Base-by-base conservation (phyloP, 2,113 vertebrate genomes). In the Triplophysa siluroides region DNA sequence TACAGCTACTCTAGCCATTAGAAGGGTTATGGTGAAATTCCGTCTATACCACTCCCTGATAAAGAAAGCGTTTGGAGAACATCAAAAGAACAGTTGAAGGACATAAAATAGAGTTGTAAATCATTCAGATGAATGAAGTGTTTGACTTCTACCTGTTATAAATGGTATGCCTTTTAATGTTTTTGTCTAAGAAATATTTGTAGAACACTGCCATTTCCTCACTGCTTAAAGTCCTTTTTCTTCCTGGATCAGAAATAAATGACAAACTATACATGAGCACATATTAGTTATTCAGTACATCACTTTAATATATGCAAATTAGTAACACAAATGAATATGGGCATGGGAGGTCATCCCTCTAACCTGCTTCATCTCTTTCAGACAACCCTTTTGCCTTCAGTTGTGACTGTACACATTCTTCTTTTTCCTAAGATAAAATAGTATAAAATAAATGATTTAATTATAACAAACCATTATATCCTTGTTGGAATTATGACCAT, bases 171-270 rank as follows among this genome's bases (percentile, higher is more conserved):
- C 95, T 96, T 79, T 71, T 87, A 62, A 91, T 92, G 90, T 98
- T 98, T 88, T 88, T 93, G 81, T 93, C 95, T 76, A 99, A 90
- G 86, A 99, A 99, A 64, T 89, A 89, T 92, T 96, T 97, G 89
- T 98, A 98, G 84, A 99, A 99, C 33, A 93, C 90, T 23, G 96
- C 95, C 96, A 98, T 99, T 86, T 97, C 95, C 83, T 99, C 96
- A 71, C 91, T 95, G 85, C 71, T 90, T 83, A 98, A 71, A 8
- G 88, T 82, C 56, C 86, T 89, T 84, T 93, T 95, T 0, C 91
- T 91, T 82, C 97, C 97, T 98, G 78, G 18, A 29, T 13, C 21
- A 8, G 9, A 45, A 14, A 79, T 18, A 78, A 33, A 47, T 47
- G 77, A 12, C n/a, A 76, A 26, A 12, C 14, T 61, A 16, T 29